phyloP scores from a whole-genome alignment of 30 jellyfish, hydroid and myxozoan species.

The Rhopilema esculentum region DNA sequence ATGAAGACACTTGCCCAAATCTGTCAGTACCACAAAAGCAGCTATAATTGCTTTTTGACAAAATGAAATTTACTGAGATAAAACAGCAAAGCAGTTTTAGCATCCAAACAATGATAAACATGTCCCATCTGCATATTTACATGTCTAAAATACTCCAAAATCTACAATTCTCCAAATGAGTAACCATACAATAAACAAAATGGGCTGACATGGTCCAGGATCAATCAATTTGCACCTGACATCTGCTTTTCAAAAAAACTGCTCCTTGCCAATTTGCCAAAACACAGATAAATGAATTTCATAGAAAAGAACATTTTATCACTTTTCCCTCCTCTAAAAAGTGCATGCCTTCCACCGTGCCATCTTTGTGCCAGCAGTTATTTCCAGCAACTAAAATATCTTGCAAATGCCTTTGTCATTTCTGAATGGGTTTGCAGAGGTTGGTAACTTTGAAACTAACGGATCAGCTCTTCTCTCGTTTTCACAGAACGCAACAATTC shows the following conservation, averaged over 20 bases:
- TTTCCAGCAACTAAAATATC: too few relatives aligned
- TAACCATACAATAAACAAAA: neutral
- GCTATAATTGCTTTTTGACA: neutral
- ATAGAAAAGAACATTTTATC: neutral
- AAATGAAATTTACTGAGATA: neutral
- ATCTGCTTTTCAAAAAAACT: neutral
- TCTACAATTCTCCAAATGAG: neutral
- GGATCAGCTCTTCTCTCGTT: conserved; percentile 83
- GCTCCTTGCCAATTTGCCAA: neutral
- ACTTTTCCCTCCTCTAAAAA: neutral
- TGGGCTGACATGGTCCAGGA: neutral
- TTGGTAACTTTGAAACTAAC: conserved; percentile 70
- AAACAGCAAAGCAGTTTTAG: neutral
- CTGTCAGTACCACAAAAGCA: too few relatives aligned
- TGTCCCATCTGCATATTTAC: neutral
- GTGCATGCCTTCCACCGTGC: too few relatives aligned
- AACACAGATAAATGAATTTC: neutral
- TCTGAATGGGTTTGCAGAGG: conserved; percentile 92
- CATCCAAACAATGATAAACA: neutral
- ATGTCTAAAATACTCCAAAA: neutral
- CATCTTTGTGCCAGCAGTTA: too few relatives aligned
- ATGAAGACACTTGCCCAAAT: too few relatives aligned
- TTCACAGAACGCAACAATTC: conserved; percentile 87
- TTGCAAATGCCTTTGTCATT: conserved; percentile 74
- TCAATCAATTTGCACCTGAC: neutral